These are phyloP conservation scores for Parazoanthus swiftii DNA, from an alignment of 92 coral and sea anemone species.

Conservation along the genomic window DNA sequence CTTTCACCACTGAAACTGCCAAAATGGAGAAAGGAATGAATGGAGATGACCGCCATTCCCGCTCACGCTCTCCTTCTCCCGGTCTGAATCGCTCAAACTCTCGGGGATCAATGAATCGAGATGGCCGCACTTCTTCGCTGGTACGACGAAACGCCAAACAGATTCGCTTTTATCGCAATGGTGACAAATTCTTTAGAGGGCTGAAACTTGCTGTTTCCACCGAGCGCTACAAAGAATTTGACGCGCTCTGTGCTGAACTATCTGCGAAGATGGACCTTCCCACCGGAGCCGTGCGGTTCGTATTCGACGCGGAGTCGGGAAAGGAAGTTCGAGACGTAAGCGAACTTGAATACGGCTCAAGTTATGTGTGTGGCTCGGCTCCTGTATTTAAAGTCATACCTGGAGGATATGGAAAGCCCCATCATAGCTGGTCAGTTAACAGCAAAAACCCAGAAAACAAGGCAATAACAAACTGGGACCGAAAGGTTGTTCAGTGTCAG, in stretches of 20 bases:
- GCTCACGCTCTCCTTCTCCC: constrained; percentile 80
- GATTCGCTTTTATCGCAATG: constrained; percentile 95
- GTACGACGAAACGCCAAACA: constrained; percentile 98
- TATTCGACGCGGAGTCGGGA: constrained; percentile 82
- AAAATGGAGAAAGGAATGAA: constrained; percentile 97
- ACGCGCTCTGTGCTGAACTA: constrained; percentile 85
- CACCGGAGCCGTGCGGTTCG: constrained; percentile 88
- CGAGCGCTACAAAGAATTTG: constrained; percentile 96
- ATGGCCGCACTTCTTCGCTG: constrained; percentile 81
- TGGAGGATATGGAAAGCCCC: constrained; percentile 79
- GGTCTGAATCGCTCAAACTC: constrained; percentile 88
- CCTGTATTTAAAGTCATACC: constrained; percentile 65
- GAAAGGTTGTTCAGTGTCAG: background rate
- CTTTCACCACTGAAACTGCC: constrained; percentile 41
- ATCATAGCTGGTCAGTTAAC: constrained; percentile 70
- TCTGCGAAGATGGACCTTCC: constrained; percentile 85
- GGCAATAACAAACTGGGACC: constrained; percentile 31
- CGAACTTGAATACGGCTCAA: constrained; percentile 85
- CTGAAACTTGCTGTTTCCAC: constrained; percentile 92
- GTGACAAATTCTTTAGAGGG: constrained; percentile 90
- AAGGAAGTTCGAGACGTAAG: constrained; percentile 76
- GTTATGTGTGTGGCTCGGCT: constrained; percentile 88
- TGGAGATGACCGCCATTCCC: constrained; percentile 77
- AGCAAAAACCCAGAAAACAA: constrained; percentile 55
- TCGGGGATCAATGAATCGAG: constrained; percentile 81